Conservation (phyloP, 2,113 vertebrate genomes). For the Oreamnos americanus region DNA sequence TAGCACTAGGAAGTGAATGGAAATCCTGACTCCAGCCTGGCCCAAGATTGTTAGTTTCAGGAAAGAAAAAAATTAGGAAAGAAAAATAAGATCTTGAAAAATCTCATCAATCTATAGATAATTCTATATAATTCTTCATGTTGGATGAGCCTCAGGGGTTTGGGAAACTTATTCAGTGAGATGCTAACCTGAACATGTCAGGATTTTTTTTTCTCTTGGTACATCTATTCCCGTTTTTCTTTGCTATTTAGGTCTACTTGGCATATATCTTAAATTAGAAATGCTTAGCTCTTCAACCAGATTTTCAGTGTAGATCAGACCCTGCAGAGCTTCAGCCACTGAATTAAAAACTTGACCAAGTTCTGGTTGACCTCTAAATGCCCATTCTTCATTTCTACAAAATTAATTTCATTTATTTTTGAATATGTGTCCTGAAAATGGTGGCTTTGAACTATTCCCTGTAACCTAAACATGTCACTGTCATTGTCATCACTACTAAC, state of each 20-base stretch:
- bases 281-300: constrained; percentile 18
- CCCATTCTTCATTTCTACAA: neutral
- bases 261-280: constrained; percentile 51
- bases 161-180: constrained; percentile 22
- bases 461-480: neutral
- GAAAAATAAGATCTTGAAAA: neutral
- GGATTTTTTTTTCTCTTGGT: neutral
- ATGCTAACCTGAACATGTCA: constrained; percentile 32
- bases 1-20: neutral
- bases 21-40: neutral
- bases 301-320: constrained; percentile 33
- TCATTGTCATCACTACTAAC: neutral
- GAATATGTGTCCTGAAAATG: neutral
- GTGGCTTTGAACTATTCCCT: neutral
- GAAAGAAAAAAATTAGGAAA: neutral
- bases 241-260: constrained; percentile 34
- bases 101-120: neutral
- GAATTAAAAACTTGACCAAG: neutral
- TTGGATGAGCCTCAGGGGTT: neutral
- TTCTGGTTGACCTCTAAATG: neutral
- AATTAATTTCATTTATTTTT: neutral
- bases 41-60: neutral
- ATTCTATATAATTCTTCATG: neutral
- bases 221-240: neutral
- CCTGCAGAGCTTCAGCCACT: neutral